These are phyloP conservation scores for Lytechinus pictus DNA, from an alignment of 35 echinoderm and acorn worm species.

Conservation along the genomic window DNA sequence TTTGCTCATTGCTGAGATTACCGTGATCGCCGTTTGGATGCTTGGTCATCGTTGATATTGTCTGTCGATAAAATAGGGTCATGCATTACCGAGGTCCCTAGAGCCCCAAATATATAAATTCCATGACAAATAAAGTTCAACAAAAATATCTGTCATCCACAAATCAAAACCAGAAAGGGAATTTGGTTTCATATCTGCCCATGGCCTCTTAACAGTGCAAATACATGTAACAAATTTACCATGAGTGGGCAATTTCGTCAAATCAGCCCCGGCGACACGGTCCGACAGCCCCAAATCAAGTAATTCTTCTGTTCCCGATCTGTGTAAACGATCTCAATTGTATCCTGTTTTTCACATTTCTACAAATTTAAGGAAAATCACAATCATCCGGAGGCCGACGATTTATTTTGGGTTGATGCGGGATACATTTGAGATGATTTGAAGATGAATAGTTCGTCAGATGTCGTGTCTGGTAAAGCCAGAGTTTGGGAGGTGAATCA, in stretches of 20 bases:
- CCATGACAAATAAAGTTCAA: background rate
- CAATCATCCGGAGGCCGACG: background rate
- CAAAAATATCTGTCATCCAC: background rate
- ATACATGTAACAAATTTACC: background rate
- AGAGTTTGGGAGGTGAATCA: conserved; percentile 48
- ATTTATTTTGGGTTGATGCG: background rate
- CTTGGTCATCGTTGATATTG: background rate
- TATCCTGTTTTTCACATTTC: conserved; percentile 5
- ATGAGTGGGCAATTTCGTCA: background rate
- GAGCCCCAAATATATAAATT: background rate
- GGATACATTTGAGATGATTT: background rate
- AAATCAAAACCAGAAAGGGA: background rate
- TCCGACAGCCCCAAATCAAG: conserved; percentile 54
- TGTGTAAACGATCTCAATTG: background rate
- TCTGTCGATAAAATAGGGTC: background rate
- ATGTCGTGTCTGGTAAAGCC: conserved; percentile 39
- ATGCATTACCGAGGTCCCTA: background rate
- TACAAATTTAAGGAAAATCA: conserved; percentile 5
- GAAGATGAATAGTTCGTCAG: conserved; percentile 28
- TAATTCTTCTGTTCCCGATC: background rate
- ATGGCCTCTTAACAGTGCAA: background rate
- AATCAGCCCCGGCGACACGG: conserved; percentile 37
- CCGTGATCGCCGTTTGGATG: background rate
- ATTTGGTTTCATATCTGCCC: background rate
- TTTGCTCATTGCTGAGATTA: background rate